Conservation (phyloP, 2,888 invertebrate species). For the Leptinotarsa juncta region DNA sequence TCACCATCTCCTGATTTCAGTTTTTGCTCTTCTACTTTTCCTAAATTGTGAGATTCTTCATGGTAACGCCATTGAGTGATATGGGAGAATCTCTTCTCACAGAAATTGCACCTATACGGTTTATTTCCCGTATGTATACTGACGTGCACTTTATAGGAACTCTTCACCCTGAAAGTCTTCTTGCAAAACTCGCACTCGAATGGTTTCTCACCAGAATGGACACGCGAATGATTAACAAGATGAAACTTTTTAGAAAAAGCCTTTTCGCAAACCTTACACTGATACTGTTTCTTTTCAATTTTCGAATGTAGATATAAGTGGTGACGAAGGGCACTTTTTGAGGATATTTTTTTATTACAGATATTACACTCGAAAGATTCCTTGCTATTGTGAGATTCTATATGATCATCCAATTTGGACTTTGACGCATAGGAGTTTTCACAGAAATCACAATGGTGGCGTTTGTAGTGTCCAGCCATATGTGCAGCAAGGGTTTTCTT, state of each 20-base stretch:
- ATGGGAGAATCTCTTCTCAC: conserved; percentile 59
- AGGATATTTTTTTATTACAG: conserved; percentile 83
- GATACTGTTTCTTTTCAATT: conserved; percentile 38
- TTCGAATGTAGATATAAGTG: conserved; percentile 46
- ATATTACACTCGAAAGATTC: conserved; percentile 79
- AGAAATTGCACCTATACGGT: conserved; percentile 58
- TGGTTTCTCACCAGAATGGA: conserved; percentile 79
- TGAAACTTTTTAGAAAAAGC: conserved; percentile 48
- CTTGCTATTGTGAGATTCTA: conserved; percentile 73
- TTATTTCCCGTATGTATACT: conserved; percentile 65
- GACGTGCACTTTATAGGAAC: conserved; percentile 79
- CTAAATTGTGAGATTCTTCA: conserved; percentile 49
- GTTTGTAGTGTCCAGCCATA: conserved; percentile 13
- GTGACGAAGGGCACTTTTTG: conserved; percentile 77
- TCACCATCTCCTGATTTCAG: background rate
- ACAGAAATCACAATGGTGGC: conserved; percentile 35
- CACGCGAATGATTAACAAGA: conserved; percentile 46
- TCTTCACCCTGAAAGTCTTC: conserved; percentile 84
- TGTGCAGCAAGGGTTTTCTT: conserved; percentile 22
- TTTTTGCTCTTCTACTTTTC: background rate
- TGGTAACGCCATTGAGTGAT: conserved; percentile 55
- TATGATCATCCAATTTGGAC: conserved; percentile 47
- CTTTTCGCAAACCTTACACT: conserved; percentile 46
- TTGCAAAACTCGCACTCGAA: conserved; percentile 80
- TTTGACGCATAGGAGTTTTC: conserved; percentile 50